phyloP scores from a whole-genome alignment of 2,113 vertebrate genomes.

The Bubo bubo region DNA sequence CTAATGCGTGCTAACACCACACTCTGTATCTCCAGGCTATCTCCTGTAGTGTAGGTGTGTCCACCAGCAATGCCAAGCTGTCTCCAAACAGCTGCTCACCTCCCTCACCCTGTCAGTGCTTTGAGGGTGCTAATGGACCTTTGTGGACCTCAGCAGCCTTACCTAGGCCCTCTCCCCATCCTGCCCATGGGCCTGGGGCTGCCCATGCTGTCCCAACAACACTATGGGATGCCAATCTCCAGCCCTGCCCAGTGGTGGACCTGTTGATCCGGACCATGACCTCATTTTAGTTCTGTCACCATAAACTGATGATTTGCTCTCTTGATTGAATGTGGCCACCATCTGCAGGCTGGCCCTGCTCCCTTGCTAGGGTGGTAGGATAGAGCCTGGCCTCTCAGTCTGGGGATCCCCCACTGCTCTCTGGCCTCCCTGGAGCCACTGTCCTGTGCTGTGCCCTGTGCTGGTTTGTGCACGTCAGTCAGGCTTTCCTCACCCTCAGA shows the following conservation, averaged over 20 bases:
- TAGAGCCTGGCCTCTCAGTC: neutral
- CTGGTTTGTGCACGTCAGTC: fast-evolving
- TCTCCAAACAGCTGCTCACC: neutral
- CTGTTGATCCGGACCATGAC: neutral
- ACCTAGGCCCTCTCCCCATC: neutral
- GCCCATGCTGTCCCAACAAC: neutral
- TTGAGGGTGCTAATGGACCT: neutral
- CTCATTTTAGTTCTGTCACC: neutral
- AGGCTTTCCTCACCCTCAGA: neutral
- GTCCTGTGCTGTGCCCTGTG: fast-evolving
- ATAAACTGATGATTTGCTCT: neutral
- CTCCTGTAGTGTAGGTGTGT: neutral
- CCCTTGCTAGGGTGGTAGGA: neutral
- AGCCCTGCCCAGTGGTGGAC: fast-evolving
- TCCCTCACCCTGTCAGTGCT: neutral
- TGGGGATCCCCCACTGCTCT: neutral
- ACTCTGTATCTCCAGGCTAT: neutral
- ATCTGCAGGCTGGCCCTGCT: neutral
- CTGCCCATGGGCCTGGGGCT: neutral
- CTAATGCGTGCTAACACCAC: neutral
- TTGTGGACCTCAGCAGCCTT: neutral
- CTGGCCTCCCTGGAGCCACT: neutral
- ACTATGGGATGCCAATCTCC: neutral
- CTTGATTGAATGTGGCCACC: neutral
- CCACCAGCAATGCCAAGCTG: neutral